Conservation (phyloP, 35 echinoderm and acorn worm species). For the Amphiura filiformis region DNA sequence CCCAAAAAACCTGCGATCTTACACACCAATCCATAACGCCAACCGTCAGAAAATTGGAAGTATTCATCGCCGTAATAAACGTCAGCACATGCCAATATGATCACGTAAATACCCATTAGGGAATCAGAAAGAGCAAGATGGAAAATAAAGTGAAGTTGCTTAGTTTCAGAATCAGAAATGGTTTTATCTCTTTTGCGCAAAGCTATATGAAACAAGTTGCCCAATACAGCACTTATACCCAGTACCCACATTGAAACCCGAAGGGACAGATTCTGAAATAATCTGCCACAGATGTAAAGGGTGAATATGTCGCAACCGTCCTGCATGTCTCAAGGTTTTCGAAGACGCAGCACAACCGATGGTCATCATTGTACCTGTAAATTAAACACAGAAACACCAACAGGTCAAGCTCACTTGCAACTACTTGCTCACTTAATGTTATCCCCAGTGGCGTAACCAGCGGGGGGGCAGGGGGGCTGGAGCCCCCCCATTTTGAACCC, state of each 20-base stretch:
- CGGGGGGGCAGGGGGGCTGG: no score
- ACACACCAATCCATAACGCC: constrained; percentile 19
- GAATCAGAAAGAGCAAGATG: constrained; percentile 30
- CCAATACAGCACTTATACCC: constrained; percentile 28
- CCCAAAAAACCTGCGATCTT: constrained; percentile 23
- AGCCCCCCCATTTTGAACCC: no score
- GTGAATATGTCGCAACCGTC: not conserved
- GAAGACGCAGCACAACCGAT: constrained; percentile 13
- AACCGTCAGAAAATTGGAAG: not conserved
- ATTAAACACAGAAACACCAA: no score
- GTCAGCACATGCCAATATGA: no score
- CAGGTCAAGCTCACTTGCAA: no score
- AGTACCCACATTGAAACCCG: constrained; percentile 45
- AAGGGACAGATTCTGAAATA: not conserved
- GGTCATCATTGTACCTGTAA: constrained; percentile 24
- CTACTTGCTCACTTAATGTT: no score
- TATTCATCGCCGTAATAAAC: constrained; percentile 23
- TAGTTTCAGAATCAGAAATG: not conserved
- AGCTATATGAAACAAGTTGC: constrained; percentile 7
- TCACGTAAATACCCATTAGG: constrained; percentile 42
- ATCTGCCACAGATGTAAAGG: constrained; percentile 16
- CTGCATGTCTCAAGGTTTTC: not conserved
- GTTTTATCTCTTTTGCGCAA: constrained; percentile 15
- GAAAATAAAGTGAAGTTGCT: not conserved
- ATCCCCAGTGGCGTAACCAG: no score